These are phyloP conservation scores for Pipistrellus pipistrellus DNA, from an alignment of 2,797 vertebrate genomes.

Conservation along the genomic window DNA sequence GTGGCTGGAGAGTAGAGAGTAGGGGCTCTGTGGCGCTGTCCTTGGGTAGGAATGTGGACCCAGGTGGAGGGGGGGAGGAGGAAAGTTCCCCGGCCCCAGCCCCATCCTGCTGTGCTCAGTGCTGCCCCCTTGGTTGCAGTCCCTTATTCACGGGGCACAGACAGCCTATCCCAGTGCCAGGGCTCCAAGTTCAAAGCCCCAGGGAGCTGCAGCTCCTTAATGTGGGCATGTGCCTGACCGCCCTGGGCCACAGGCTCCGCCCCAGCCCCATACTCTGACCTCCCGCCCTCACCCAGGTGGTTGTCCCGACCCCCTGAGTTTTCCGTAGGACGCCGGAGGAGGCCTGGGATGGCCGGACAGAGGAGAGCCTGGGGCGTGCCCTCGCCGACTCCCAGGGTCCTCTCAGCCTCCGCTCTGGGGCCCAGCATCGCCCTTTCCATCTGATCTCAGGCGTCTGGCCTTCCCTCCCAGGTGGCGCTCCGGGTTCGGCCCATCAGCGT, in stretches of 20 bases:
- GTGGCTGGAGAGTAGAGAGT: background rate
- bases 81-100: background rate
- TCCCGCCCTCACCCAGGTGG: background rate
- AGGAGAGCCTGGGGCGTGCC: background rate
- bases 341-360: background rate
- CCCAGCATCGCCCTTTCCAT: background rate
- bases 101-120: rapidly evolving
- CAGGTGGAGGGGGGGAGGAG: background rate
- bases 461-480: constrained; percentile 92
- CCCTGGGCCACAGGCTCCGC: background rate
- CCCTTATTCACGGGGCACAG: rapidly evolving
- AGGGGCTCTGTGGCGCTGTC: background rate
- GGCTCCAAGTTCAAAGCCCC: constrained; percentile 20
- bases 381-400: background rate
- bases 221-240: background rate
- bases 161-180: background rate
- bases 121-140: rapidly evolving
- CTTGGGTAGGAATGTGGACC: background rate
- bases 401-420: background rate
- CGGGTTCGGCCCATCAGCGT: constrained; percentile 94
- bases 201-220: constrained; percentile 1
- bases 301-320: background rate
- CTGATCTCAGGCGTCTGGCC: background rate
- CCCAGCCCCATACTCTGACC: background rate
- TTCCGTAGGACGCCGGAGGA: background rate